A percentile compares a stretch with the other conserved stretches of the same genome.
These are phyloP conservation scores for Plumapathes pennacea DNA, from an alignment of 92 coral and sea anemone genomes.

Conservation along the genomic window DNA sequence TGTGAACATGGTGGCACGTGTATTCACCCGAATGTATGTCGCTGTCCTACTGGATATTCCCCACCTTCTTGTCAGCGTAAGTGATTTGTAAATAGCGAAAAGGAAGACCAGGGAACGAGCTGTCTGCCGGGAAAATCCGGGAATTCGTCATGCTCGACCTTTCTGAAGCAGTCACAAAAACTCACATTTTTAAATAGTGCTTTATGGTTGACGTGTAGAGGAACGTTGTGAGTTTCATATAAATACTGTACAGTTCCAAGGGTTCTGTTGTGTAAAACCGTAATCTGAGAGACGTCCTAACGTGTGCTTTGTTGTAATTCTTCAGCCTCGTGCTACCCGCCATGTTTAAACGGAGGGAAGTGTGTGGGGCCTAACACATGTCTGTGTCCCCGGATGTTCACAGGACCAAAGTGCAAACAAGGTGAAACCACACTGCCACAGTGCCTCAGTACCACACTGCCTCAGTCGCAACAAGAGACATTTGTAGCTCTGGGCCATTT, in stretches of 20 bases:
- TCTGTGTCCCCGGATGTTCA: slow-evolving; percentile 78
- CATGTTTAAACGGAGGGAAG: slow-evolving; percentile 81
- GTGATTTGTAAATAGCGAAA: background rate
- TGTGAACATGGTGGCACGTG: slow-evolving; percentile 80
- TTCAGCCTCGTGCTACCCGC: slow-evolving; percentile 72
- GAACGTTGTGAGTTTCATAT: no score
- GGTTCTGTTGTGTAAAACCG: background rate
- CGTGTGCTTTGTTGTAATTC: background rate
- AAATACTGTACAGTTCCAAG: no score
- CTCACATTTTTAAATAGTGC: no score
- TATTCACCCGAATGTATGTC: slow-evolving; percentile 69
- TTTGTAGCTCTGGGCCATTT: no score
- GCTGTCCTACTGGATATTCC: slow-evolving; percentile 63
- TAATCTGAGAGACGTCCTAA: background rate
- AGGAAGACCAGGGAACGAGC: background rate
- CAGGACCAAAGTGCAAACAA: slow-evolving; percentile 73
- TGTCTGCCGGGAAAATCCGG: no score
- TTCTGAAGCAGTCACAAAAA: no score
- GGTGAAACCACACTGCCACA: no score
- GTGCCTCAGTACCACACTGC: no score
- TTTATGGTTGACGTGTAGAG: no score
- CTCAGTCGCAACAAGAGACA: no score
- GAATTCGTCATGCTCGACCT: no score
- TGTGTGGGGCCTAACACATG: slow-evolving; percentile 82
- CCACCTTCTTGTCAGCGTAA: slow-evolving; percentile 81